Base-by-base conservation (phyloP, 2,113 vertebrate genomes). In the Clarias macrocephalus region DNA sequence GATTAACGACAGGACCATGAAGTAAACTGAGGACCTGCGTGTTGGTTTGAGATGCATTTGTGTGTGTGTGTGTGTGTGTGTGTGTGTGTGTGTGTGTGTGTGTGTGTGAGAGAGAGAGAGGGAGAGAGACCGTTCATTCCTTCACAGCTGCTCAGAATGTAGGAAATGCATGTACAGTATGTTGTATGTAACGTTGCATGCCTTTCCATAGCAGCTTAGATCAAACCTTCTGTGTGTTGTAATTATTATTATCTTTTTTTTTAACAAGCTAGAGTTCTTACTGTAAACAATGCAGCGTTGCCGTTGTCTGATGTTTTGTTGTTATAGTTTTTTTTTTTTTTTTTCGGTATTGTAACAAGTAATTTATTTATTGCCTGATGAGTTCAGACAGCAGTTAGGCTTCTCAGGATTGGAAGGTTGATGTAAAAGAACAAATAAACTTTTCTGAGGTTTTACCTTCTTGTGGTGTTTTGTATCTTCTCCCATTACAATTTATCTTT, bases 341-440 rank as follows among this genome's bases (percentile, higher is more conserved):
- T 93, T 92, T 81, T 66, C 86, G 91, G 88, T 90, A 70, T 90
- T 90, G 83, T 91, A 92, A 89, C 91, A 85, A 93, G 92, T 93
- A 91, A 94, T 94, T 95, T 93, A 95, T 96, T 92, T 91, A 88
- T 89, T 86, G 76, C 59, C 84, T 80, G 70, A 87, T 81, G 42
- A 89, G 80, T 88, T 87, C 52, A 88, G 89, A 91, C 90, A 89
- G 89, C 88, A 93, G 93, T 93, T 89, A 88, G 84, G 88, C 88
- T 89, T 93, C 94, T 95, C 94, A 95, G 94, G 95, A 82, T 48
- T 82, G 37, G 37, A 95, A 93, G 65, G 92, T 87, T 91, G 85
- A n/a, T 90, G 91, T 93, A 90, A 89, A 88, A 93, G 89, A 88
- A 92, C 90, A 81, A 95, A 95, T 95, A 94, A 95, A 94, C 60